Base-by-base conservation (phyloP, 2,888 invertebrate species). In the Chrysotoxum bicinctum region DNA sequence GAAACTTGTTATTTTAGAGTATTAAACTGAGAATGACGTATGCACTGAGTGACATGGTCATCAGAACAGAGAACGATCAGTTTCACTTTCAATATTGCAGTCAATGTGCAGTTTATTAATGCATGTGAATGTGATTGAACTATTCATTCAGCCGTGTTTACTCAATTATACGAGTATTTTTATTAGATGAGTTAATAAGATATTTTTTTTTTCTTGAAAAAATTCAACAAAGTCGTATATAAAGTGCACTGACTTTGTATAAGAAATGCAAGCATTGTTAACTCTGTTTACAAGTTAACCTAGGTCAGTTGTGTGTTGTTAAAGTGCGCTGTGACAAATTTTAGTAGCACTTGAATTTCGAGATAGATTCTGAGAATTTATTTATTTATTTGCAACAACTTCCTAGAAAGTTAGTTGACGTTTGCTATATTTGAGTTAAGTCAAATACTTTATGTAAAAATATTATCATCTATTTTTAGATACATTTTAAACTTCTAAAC, bases 71-170 rank as follows among this genome's bases (percentile, higher is more conserved):
- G 45, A 64, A 45, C 37, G 64, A 81, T 85, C 85, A 68, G 81
- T 85, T 85, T 85, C 85, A 85, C 85, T 85, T 85, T 85, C 85
- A 77, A 73, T 66, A 66, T 62, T 81, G 81, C 81, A 85, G 81
- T 81, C 73, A 81, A 81, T 81, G 85, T 81, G 81, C 85, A 81
- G 30, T 48, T 54, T 52, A 60, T 40, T 68, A 76, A 73, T 81
- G 76, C 73, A 80, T 68, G 72, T n/a, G 69, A 76, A 69, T 81
- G 81, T 76, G 76, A 81, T 85, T 85, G 81, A 85, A 85, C 84
- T 81, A 58, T 73, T 83, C 73, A 84, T 74, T 70, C 56, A 50
- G 85, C 10, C 26, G 73, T 77, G 80, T 76, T 85, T 85, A 72
- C 52, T 54, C 30, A 73, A 74, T 70, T 54, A 56, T 78, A 37